phyloP scores from a whole-genome alignment of 1,140 invertebrate species.

The Nasonia vitripennis region DNA sequence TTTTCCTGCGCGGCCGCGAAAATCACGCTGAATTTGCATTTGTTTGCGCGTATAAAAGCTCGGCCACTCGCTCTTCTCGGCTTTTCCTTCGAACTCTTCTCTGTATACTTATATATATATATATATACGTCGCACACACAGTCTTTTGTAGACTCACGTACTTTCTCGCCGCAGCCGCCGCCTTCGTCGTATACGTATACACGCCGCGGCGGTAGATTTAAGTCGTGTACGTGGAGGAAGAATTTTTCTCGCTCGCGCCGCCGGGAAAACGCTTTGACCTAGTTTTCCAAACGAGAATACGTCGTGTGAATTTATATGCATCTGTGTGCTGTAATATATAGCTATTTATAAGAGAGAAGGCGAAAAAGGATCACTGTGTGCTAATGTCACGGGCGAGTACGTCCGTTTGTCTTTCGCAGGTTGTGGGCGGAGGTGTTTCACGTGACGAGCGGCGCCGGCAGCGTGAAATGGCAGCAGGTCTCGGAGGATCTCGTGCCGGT shows the following conservation, averaged over 20 bases:
- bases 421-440: conserved; percentile 98
- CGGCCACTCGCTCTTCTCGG: background rate
- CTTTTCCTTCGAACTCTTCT: background rate
- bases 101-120: background rate
- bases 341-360: background rate
- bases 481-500: conserved; percentile 98
- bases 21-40: conserved; percentile 50
- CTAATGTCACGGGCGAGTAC: background rate
- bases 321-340: background rate
- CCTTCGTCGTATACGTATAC: background rate
- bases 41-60: conserved; percentile 31
- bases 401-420: conserved; percentile 77
- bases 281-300: background rate
- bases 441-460: conserved; percentile 91
- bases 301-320: background rate
- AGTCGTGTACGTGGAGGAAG: background rate
- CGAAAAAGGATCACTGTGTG: background rate
- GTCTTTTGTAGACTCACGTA: background rate
- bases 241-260: background rate
- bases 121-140: too few species aligned
- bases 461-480: conserved; percentile 97
- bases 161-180: background rate
- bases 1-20: conserved; percentile 20
- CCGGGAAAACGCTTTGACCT: background rate
- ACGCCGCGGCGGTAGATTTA: background rate